A percentile compares a stretch with the other conserved stretches of the same genome.
Conservation (phyloP, 2,113 vertebrate species). For the Fregata magnificens region DNA sequence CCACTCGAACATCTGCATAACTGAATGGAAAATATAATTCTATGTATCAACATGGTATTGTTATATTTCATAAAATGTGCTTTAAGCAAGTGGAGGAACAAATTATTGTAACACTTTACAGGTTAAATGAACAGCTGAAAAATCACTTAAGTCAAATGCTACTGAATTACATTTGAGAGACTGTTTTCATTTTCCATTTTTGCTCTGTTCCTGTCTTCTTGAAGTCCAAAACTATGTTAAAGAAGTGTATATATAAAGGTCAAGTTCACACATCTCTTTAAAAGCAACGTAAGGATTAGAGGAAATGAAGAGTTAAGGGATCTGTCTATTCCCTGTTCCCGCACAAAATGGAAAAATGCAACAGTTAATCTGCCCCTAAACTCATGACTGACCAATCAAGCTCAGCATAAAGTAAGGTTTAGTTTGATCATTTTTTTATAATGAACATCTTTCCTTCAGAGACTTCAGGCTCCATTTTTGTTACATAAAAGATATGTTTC, state of each 20-base stretch:
- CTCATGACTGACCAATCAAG: background rate
- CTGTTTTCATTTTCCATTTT: background rate
- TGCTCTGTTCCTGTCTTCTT: background rate
- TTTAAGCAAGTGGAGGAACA: background rate
- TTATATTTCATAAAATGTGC: background rate
- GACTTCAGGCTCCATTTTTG: background rate
- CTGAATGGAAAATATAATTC: constrained; percentile 51
- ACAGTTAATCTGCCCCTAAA: background rate
- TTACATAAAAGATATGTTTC: background rate
- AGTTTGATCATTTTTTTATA: background rate
- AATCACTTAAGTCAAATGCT: background rate
- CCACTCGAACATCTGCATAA: constrained; percentile 81
- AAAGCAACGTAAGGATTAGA: background rate
- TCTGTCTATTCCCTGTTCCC: background rate
- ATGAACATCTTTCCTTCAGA: background rate
- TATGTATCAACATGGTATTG: background rate
- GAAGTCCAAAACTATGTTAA: background rate
- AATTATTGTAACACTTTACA: background rate
- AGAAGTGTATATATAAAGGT: background rate
- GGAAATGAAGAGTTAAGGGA: background rate
- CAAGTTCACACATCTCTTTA: background rate
- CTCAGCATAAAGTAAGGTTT: background rate
- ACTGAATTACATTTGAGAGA: background rate
- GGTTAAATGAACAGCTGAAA: background rate
- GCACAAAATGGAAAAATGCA: background rate